Conservation (phyloP, 1,140 invertebrate species). For the Asobara japonica region DNA sequence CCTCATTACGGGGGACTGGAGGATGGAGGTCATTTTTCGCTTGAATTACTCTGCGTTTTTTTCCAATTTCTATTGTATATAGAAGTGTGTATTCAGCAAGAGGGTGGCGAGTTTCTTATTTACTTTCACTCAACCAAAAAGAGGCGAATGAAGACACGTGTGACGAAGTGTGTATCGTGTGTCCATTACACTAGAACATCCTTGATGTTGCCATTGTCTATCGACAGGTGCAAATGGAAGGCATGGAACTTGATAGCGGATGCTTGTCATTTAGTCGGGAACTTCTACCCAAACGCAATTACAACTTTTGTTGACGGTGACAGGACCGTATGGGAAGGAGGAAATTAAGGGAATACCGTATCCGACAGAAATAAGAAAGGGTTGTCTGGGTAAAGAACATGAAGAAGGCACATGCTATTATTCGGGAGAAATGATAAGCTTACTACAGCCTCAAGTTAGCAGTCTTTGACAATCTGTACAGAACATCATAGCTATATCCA, state of each 20-base stretch:
- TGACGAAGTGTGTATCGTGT: slow-evolving; percentile 18
- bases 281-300: slow-evolving; percentile 12
- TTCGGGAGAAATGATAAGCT: background rate
- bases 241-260: slow-evolving; percentile 20
- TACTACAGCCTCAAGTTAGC: background rate
- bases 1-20: slow-evolving; percentile 21
- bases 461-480: background rate
- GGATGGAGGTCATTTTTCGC: slow-evolving; percentile 30
- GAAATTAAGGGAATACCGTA: background rate
- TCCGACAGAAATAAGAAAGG: background rate
- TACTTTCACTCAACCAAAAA: slow-evolving; percentile 19
- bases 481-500: background rate
- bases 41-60: background rate
- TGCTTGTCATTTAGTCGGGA: background rate
- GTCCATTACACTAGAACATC: background rate
- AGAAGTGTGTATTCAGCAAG: background rate
- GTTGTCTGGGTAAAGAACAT: background rate
- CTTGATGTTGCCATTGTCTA: background rate
- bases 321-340: background rate
- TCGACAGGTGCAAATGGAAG: slow-evolving; percentile 29
- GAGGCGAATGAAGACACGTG: background rate
- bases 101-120: slow-evolving; percentile 22
- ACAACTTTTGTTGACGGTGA: background rate
- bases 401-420: background rate
- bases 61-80: background rate